Evolutionary conservation across 1,140 invertebrate genomes (phyloP).

Genomic region (Conus betulinus): DNA sequence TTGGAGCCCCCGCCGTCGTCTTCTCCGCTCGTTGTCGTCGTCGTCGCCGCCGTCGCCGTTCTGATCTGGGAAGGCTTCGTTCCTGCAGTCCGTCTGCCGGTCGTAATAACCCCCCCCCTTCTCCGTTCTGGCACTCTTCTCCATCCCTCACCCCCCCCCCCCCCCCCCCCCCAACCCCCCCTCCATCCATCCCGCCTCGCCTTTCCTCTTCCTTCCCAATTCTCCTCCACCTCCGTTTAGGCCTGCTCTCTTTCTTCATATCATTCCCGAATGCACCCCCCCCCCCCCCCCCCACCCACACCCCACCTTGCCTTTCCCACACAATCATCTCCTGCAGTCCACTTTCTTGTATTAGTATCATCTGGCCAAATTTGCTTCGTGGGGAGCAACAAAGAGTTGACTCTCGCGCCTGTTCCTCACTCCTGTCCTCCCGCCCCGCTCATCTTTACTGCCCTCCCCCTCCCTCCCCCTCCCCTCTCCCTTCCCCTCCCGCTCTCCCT

Average conservation of each 20-base stretch:
- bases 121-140: background rate
- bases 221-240: too few relatives aligned
- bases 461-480: background rate
- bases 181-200: background rate
- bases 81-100: too few relatives aligned
- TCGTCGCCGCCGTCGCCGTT: too few relatives aligned
- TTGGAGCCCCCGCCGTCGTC: background rate
- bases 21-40: background rate
- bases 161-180: background rate
- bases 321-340: too few relatives aligned
- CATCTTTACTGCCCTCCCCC: background rate
- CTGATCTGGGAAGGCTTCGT: too few relatives aligned
- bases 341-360: constrained; percentile 1
- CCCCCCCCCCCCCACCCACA: too few relatives aligned
- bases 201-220: too few relatives aligned
- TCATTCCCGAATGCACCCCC: background rate
- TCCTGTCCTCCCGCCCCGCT: background rate
- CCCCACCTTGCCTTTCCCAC: too few relatives aligned
- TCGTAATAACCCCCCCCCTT: too few relatives aligned
- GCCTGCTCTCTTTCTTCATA: background rate
- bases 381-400: constrained; percentile 9
- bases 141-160: background rate
- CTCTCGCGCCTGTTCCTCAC: background rate
- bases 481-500: background rate
- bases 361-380: background rate